Conservation (phyloP, 2,888 invertebrate genomes). For the Macaria liturata region DNA sequence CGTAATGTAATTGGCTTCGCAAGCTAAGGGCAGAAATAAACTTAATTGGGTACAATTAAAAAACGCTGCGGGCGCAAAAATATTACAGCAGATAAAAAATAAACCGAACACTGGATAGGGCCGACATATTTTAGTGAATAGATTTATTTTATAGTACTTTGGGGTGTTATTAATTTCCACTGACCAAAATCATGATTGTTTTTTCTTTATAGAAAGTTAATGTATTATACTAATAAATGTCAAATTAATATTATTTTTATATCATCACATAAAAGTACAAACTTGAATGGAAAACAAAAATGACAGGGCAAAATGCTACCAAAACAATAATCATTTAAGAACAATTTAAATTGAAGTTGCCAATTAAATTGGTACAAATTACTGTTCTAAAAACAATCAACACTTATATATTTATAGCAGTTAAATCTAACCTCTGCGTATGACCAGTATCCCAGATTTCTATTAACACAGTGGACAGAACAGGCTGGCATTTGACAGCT, state of each 20-base stretch:
- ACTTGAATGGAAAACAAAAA: no score
- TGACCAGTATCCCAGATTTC: constrained; percentile 26
- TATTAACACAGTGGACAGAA: constrained; percentile 19
- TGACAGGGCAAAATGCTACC: no score
- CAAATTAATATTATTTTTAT: no score
- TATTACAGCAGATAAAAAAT: constrained; percentile 43
- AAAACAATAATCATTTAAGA: no score
- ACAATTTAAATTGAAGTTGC: no score
- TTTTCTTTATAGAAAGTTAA: no score
- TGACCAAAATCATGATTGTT: no score
- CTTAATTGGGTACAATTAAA: constrained; percentile 72
- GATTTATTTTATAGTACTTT: background rate
- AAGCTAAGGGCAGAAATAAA: constrained; percentile 56
- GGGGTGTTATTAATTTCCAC: background rate
- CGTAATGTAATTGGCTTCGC: constrained; percentile 61
- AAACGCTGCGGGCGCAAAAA: constrained; percentile 58
- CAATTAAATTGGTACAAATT: no score
- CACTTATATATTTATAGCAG: no score
- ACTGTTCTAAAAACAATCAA: no score
- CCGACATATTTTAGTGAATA: background rate
- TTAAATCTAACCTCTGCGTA: background rate
- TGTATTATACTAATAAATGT: no score
- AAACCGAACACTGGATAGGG: background rate
- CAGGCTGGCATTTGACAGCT: constrained; percentile 35
- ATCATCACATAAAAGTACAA: no score